Base-by-base conservation (phyloP, 2,888 invertebrate genomes). In the Petrophora chlorosata region DNA sequence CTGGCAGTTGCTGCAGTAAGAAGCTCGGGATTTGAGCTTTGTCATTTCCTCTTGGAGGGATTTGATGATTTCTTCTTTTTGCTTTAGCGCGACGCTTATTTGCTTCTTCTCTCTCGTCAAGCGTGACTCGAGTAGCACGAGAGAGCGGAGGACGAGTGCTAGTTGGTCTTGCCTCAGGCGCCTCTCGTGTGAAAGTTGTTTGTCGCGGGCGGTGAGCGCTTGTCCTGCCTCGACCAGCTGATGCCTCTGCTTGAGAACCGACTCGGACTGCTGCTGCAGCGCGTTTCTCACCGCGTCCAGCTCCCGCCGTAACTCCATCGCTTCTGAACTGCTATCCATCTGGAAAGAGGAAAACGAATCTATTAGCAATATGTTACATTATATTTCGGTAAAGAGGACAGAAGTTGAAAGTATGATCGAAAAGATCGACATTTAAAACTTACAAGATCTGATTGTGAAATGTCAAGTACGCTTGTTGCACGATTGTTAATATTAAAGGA, bases 21-120 rank as follows among this genome's bases (percentile, higher is more conserved):
- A 82, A 47, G 87, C 87, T 22, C 90, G 85, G 0, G 91, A 84
- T 65, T 94, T 91, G 16, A 95, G 84, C 74, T 92, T 93, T 5
- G 92, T 85, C 53, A 95, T 94, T 78, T 95, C 94, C 56, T 92
- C 91, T 65, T 93, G 92, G 70, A 95, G 95, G 45, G 92, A 90
- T 67, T 92, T 92, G 52, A 95, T 94, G 33, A 94, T 92, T 68
- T 92, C 92, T 70, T 95, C 95, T 72, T 94, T 94, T 70, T 94
- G 94, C 51, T 92, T 91, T 10, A 95, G 86, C 36, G 94, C 91
- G 44, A 92, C 92, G 49, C 92, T 91, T 59, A 95, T 94, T 64
- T 92, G 92, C 63, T 94, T 93, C 71, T 95, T 95, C 74, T 95
- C 95, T 71, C 94, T 93, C 34, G 93, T 92, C 14, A 95, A 85